A percentile compares a stretch with the other conserved stretches of the same genome.
These are phyloP conservation scores for Pseudomyrmex gracilis DNA, from an alignment of 1,140 invertebrate genomes.

Conservation along the genomic window DNA sequence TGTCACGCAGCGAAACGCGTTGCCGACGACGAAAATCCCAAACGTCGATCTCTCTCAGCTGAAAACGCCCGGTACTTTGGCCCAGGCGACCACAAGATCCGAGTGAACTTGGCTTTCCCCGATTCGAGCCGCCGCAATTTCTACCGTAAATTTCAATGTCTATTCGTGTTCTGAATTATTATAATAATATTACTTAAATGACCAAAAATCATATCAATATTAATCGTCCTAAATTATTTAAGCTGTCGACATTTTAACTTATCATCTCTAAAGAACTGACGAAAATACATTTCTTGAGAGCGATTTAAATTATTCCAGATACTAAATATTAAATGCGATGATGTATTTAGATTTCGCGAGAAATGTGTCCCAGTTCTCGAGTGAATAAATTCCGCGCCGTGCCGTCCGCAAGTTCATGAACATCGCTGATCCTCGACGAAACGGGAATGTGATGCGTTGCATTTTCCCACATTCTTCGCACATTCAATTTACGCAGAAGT, in stretches of 20 bases:
- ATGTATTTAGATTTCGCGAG: constrained; percentile 37
- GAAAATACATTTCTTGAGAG: constrained; percentile 4
- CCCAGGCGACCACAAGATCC: neutral
- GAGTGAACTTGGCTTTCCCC: neutral
- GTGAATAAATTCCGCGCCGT: constrained; percentile 11
- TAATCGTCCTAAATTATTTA: constrained; percentile 1
- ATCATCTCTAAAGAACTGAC: neutral
- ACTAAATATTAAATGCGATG: constrained; percentile 23
- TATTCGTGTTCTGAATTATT: neutral
- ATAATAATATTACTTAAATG: neutral
- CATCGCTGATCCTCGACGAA: constrained; percentile 27
- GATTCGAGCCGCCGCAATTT: neutral
- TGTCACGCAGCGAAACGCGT: constrained; percentile 34
- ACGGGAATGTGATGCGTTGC: neutral
- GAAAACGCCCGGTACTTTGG: constrained; percentile 10
- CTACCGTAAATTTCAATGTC: neutral
- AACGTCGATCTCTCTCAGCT: constrained; percentile 24
- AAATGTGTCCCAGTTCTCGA: constrained; percentile 12
- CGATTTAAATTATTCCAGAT: constrained; percentile 28
- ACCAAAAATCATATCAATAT: neutral
- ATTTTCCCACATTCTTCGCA: constrained; percentile 3
- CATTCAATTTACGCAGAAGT: constrained; percentile 33
- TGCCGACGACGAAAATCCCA: constrained; percentile 51
- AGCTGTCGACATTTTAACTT: constrained; percentile 6
- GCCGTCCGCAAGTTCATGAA: constrained; percentile 45